Percentiles rank a stretch among this genome's conserved stretches.
These are phyloP conservation scores for Andinoacara biseriatus DNA, from an alignment of 2,113 vertebrate species.

Conservation along the genomic window DNA sequence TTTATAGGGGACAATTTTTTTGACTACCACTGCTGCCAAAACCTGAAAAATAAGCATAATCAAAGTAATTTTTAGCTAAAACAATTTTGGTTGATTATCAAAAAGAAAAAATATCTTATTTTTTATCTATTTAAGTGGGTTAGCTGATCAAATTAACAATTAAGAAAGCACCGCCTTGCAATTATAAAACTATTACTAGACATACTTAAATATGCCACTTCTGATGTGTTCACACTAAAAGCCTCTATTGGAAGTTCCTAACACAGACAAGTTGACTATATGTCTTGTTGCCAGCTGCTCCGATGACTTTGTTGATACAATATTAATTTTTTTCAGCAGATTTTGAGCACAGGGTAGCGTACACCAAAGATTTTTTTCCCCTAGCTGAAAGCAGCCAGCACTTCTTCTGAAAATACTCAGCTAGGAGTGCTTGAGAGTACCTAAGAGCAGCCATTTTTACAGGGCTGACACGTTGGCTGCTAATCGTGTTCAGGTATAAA, in stretches of 20 bases:
- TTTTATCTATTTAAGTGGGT: not conserved
- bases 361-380: not conserved
- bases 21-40: not conserved
- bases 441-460: not conserved
- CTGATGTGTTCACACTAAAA: too few species aligned
- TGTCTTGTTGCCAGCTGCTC: too few species aligned
- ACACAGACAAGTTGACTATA: not conserved
- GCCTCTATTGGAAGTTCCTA: not conserved
- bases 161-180: not conserved
- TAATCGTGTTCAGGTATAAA: not conserved
- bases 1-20: not conserved
- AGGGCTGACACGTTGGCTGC: not conserved
- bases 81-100: not conserved
- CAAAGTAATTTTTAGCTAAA: not conserved
- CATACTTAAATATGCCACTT: not conserved
- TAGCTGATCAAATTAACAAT: not conserved
- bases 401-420: not conserved
- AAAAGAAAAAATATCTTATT: not conserved
- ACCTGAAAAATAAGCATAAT: not conserved
- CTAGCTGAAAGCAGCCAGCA: not conserved
- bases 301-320: not conserved
- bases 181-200: not conserved
- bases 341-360: not conserved
- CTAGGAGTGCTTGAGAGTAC: not conserved
- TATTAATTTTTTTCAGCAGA: not conserved